Conservation (phyloP, 2,888 invertebrate genomes). For the Plemyria rubiginata region DNA sequence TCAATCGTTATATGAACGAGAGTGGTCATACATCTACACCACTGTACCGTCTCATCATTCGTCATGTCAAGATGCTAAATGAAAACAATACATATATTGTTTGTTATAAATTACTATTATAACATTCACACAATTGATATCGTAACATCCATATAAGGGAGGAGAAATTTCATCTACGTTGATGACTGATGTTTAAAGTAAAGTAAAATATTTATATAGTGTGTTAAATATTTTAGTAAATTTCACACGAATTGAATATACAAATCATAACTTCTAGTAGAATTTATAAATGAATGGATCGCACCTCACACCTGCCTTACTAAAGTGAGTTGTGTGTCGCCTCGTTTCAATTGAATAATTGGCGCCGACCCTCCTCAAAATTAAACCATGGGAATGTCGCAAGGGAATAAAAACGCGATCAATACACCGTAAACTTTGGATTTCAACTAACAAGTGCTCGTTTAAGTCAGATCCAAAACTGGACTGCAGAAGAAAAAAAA, state of each 20-base stretch:
- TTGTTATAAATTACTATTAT: constrained; percentile 4
- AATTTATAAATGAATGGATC: constrained; percentile 19
- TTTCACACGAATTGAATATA: not conserved
- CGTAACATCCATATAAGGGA: not conserved
- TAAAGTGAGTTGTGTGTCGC: constrained; percentile 24
- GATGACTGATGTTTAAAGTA: not conserved
- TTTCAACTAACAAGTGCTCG: too few relatives aligned
- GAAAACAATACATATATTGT: constrained; percentile 16
- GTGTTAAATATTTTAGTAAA: too few relatives aligned
- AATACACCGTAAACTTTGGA: too few relatives aligned
- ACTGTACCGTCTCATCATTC: not conserved
- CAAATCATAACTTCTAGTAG: not conserved
- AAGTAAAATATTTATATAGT: too few relatives aligned
- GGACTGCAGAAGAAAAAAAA: too few relatives aligned
- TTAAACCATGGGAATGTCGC: constrained; percentile 31
- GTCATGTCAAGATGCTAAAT: constrained; percentile 5
- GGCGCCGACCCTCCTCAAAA: constrained; percentile 29
- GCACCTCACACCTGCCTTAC: constrained; percentile 35
- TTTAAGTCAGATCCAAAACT: too few relatives aligned
- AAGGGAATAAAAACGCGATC: constrained; percentile 13
- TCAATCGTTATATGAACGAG: constrained; percentile 2
- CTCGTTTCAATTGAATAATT: constrained; percentile 37
- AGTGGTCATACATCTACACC: not conserved
- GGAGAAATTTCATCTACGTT: not conserved
- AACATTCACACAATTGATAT: constrained; percentile 15